phyloP scores from a whole-genome alignment of 2,888 invertebrate species.

The Thera obeliscata region DNA sequence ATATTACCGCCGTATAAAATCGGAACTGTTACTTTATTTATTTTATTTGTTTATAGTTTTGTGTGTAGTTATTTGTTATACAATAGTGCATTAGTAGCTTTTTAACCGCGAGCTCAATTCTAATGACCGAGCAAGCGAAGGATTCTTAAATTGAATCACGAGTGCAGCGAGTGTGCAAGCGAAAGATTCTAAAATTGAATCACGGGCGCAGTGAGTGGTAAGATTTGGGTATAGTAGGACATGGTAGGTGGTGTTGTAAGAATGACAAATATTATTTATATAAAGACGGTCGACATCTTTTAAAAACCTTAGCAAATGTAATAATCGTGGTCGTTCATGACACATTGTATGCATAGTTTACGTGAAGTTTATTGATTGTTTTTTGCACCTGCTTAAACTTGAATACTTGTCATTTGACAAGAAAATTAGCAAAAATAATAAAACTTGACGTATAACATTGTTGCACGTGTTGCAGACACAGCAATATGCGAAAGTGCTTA shows the following conservation, averaged over 20 bases:
- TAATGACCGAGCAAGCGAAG: no score
- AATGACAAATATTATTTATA: background rate
- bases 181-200: no score
- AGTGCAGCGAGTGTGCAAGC: no score
- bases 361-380: background rate
- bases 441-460: background rate
- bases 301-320: background rate
- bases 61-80: no score
- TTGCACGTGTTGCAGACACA: background rate
- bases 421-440: background rate
- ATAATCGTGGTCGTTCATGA: background rate
- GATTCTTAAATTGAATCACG: no score
- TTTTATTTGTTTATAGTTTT: no score
- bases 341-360: constrained; percentile 2
- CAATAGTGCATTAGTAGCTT: no score
- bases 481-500: background rate
- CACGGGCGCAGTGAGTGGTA: no score
- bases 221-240: no score
- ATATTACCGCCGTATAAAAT: background rate
- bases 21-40: no score
- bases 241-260: no score
- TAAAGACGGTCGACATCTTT: background rate
- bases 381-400: constrained; percentile 1
- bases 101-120: no score
- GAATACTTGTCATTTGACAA: background rate